A percentile compares a stretch with the other conserved stretches of the same genome.
Conservation (phyloP, 2,797 vertebrate species). For the Trematomus bernacchii region DNA sequence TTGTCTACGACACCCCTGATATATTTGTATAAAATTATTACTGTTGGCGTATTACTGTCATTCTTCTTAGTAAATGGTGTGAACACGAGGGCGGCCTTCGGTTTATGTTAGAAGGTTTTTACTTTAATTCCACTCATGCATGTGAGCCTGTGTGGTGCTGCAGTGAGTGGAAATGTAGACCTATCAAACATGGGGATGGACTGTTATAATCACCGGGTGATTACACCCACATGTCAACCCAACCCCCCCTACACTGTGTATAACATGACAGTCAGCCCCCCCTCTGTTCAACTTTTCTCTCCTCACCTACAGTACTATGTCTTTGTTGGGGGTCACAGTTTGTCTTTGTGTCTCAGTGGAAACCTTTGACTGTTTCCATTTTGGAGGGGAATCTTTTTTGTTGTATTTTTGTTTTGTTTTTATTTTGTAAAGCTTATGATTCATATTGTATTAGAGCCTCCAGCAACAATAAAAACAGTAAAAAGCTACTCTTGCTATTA, state of each 20-base stretch:
- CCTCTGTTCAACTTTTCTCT: constrained; percentile 63
- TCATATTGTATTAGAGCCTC: constrained; percentile 91
- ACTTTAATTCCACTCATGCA: constrained; percentile 58
- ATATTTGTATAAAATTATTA: constrained; percentile 79
- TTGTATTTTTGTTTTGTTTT: constrained; percentile 78
- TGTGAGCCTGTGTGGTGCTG: constrained; percentile 58
- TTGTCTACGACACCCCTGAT: constrained; percentile 57
- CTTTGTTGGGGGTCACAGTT: constrained; percentile 83
- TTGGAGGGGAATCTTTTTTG: constrained; percentile 79
- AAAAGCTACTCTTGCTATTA: constrained; percentile 66
- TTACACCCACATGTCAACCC: constrained; percentile 54
- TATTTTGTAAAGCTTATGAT: constrained; percentile 90
- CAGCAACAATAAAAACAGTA: constrained; percentile 89
- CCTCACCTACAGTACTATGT: constrained; percentile 63
- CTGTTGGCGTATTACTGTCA: constrained; percentile 72
- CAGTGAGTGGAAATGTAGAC: constrained; percentile 57
- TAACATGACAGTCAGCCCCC: constrained; percentile 69
- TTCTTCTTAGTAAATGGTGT: constrained; percentile 58
- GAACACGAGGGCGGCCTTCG: constrained; percentile 52
- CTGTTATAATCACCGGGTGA: constrained; percentile 72
- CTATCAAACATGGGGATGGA: constrained; percentile 66
- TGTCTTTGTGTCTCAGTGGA: constrained; percentile 78
- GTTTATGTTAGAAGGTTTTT: constrained; percentile 53
- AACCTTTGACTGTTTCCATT: constrained; percentile 80
- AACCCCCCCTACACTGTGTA: constrained; percentile 51